Conservation (phyloP, 37 sponge, comb jelly and placozoan genomes). For the Geodia barretti region DNA sequence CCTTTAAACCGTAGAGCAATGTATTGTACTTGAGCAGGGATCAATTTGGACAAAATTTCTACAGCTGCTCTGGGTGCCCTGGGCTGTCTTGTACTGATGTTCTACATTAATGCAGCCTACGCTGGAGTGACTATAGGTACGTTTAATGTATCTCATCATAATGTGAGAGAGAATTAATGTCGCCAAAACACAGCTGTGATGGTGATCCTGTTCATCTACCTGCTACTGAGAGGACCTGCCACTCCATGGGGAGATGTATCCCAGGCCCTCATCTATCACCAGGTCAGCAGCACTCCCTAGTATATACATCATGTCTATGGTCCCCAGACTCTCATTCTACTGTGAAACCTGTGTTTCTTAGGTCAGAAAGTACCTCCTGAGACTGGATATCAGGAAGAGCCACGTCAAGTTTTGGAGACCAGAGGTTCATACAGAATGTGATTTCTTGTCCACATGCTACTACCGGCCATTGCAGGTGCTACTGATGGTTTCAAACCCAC, state of each 20-base stretch:
- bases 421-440: conserved; percentile 42
- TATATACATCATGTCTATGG: not conserved
- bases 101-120: conserved; percentile 77
- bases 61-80: conserved; percentile 85
- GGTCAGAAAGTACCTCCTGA: conserved; percentile 97
- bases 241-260: conserved; percentile 98
- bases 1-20: too few relatives aligned
- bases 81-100: conserved; percentile 90
- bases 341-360: conserved; percentile 4
- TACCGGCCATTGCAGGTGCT: conserved; percentile 55
- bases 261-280: conserved; percentile 99
- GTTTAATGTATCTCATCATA: not conserved
- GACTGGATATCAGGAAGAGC: conserved; percentile 91
- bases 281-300: conserved; percentile 50
- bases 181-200: conserved; percentile 46
- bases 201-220: conserved; percentile 78
- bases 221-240: conserved; percentile 85
- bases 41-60: too few relatives aligned
- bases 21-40: too few relatives aligned
- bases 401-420: conserved; percentile 99
- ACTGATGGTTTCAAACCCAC: conserved; percentile 91
- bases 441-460: not conserved
- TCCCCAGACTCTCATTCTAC: not conserved
- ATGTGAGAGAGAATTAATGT: too few relatives aligned
- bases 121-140: conserved; percentile 75